Percentiles rank a stretch among this genome's conserved stretches.
Evolutionary conservation across 2,113 vertebrate genomes (phyloP).

Genomic region (Ciconia boyciana): DNA sequence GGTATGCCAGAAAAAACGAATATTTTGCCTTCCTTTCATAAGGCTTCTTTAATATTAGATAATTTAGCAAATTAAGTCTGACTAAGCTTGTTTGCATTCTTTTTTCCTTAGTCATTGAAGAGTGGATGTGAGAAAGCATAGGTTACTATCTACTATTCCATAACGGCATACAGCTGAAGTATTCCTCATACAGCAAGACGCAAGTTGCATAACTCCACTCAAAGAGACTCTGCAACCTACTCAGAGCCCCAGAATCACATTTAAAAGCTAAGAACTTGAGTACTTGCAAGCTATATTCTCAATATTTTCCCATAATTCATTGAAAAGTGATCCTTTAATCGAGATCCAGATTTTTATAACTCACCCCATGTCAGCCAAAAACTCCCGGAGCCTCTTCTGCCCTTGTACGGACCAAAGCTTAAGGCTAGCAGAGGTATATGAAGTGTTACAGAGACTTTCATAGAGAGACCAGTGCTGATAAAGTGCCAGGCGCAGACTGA

Average conservation of each 20-base stretch:
- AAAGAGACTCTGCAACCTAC: not conserved
- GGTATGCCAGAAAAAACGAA: not conserved
- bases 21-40: not conserved
- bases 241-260: not conserved
- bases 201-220: not conserved
- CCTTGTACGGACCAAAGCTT: slow-evolving; percentile 95
- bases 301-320: not conserved
- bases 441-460: slow-evolving; percentile 94
- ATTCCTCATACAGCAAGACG: not conserved
- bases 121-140: not conserved
- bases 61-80: not conserved
- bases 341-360: not conserved
- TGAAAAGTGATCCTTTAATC: not conserved
- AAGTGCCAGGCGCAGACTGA: slow-evolving; percentile 87
- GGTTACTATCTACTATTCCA: not conserved
- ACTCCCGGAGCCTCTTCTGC: slow-evolving; percentile 94
- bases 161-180: not conserved
- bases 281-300: not conserved
- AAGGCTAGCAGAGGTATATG: slow-evolving; percentile 88
- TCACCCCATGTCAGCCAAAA: slow-evolving; percentile 97
- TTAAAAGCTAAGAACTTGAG: not conserved
- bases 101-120: not conserved
- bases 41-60: not conserved
- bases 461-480: slow-evolving; percentile 98
- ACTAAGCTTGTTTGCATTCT: not conserved